These are phyloP conservation scores for Leptinotarsa juncta DNA, from an alignment of 2,888 invertebrate species.

Conservation along the genomic window DNA sequence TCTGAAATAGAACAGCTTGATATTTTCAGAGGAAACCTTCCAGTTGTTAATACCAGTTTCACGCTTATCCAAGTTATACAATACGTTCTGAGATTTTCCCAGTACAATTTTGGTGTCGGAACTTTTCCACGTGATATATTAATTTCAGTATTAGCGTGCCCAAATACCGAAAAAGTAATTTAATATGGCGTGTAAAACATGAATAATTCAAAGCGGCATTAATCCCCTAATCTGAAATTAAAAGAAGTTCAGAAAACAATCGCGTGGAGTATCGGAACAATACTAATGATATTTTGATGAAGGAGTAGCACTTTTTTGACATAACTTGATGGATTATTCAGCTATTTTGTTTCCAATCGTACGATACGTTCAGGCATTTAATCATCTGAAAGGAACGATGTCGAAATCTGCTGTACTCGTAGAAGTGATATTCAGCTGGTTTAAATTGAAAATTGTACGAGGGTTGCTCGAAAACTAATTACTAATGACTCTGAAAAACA, in stretches of 20 bases:
- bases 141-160: constrained; percentile 2
- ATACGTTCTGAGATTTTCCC: background rate
- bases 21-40: background rate
- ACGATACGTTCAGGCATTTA: background rate
- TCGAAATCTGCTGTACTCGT: no score
- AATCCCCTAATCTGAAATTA: constrained; percentile 27
- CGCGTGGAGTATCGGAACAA: constrained; percentile 1
- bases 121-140: constrained; percentile 1
- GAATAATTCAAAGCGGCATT: constrained; percentile 32
- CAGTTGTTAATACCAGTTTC: background rate
- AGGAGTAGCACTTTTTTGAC: constrained; percentile 4
- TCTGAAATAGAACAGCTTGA: background rate
- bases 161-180: constrained; percentile 31
- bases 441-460: no score
- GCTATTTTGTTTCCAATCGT: background rate
- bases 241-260: constrained; percentile 18
- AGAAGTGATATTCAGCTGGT: no score
- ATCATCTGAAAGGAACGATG: background rate
- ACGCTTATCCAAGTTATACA: background rate
- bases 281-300: constrained; percentile 6
- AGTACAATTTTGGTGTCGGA: background rate
- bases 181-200: constrained; percentile 30
- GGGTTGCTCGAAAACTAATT: no score
- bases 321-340: background rate
- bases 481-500: no score